Evolutionary conservation across 2,888 invertebrate species (phyloP).

Genomic region (Drosophila colorata): DNA sequence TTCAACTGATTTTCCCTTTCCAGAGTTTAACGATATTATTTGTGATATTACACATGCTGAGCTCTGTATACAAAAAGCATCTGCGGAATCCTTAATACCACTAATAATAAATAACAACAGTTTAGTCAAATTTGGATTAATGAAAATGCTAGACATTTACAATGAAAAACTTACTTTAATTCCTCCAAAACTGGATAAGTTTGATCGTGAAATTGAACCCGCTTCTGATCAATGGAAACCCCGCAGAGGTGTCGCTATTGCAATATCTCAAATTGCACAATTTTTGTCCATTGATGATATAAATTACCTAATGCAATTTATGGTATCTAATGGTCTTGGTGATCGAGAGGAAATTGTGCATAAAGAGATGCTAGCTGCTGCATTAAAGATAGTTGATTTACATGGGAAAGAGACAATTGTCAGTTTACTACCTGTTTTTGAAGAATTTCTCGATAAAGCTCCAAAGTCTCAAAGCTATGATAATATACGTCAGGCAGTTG

Average conservation of each 20-base stretch:
- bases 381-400: slow-evolving; percentile 95
- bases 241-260: slow-evolving; percentile 94
- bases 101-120: slow-evolving; percentile 87
- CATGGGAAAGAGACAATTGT: slow-evolving; percentile 94
- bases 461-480: slow-evolving; percentile 96
- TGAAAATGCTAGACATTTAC: slow-evolving; percentile 90
- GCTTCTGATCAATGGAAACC: slow-evolving; percentile 96
- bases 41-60: slow-evolving; percentile 92
- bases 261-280: slow-evolving; percentile 92
- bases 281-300: slow-evolving; percentile 87
- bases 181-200: slow-evolving; percentile 94
- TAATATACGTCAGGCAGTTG: slow-evolving; percentile 97
- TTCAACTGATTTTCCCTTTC: slow-evolving; percentile 86
- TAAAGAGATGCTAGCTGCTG: slow-evolving; percentile 96
- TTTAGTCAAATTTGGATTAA: slow-evolving; percentile 87
- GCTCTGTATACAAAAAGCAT: slow-evolving; percentile 92
- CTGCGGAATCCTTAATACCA: slow-evolving; percentile 91
- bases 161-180: slow-evolving; percentile 92
- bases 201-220: slow-evolving; percentile 94
- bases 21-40: slow-evolving; percentile 86
- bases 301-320: slow-evolving; percentile 91
- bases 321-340: slow-evolving; percentile 93
- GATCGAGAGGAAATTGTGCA: slow-evolving; percentile 94
- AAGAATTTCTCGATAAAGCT: slow-evolving; percentile 96
- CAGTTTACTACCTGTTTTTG: slow-evolving; percentile 95